Evolutionary conservation across 2,797 vertebrate genomes (phyloP), one percentile per base, ranked within the genome.

Genomic region (Pseudochirops corinnae): DNA sequence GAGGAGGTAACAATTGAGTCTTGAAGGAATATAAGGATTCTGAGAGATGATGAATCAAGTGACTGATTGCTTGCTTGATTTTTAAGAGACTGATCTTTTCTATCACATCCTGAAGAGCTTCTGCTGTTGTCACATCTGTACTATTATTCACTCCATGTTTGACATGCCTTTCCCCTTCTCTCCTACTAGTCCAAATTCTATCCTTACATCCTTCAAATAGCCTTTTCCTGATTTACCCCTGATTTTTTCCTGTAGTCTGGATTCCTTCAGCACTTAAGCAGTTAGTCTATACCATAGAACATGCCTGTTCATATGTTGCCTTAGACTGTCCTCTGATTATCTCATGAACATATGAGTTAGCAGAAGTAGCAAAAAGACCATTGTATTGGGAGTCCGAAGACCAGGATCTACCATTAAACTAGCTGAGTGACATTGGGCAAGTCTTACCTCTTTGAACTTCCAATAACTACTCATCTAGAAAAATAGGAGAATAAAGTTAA

Each of bases 261-360:
- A 28, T 94, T 57, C 94, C 13, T 50, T 67, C 28, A 87, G 24
- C 7, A 55, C 93, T 94, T 94, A 92, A 94, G 39, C 24, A 93
- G 56, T 18, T 29, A 92, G 18, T 26, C 94, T 46, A 67, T 11
- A 52, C 9, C 28, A 94, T 91, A 92, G 67, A 96, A 92, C 74
- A 4, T 14, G 33, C 82, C 91, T 95, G 55, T 21, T 55, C 26
- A 14, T n/a, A 13, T 52, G 4, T 26, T 90, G 5, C n/a, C 58
- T 87, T 87, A 46, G 39, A 50, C 10, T 46, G 10, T 87, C 74
- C 74, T 50, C 24, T 50, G 46, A 87, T 50, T 50, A 46, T 87
- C 39, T 50, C 24, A 26, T 87, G 21, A 50, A 50, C 74, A 50
- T 12, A 87, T 4, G 39, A 87, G 9, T 50, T 87, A 87, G 39